Evolutionary conservation across 1,140 invertebrate species (phyloP).

Genomic region (Berghia stephanieae): DNA sequence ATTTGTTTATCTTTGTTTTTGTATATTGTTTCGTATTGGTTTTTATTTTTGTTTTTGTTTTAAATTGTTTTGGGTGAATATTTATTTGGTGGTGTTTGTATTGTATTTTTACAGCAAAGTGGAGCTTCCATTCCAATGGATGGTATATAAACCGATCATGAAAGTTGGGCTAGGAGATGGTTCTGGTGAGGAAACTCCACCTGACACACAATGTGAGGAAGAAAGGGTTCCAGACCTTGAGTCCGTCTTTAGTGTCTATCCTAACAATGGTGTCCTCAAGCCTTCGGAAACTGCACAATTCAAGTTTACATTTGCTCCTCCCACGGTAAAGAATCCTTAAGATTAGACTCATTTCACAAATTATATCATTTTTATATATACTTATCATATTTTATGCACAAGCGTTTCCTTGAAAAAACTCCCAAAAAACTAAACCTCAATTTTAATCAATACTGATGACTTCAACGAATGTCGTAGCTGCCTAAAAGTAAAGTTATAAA

Average conservation of each 20-base stretch:
- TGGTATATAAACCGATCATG: constrained; percentile 62
- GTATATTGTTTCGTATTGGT: too few species aligned
- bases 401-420: too few species aligned
- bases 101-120: constrained; percentile 52
- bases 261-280: constrained; percentile 51
- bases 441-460: too few species aligned
- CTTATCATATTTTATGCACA: too few species aligned
- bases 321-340: constrained; percentile 46
- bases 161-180: constrained; percentile 33
- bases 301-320: constrained; percentile 62
- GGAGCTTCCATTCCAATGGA: constrained; percentile 63
- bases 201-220: constrained; percentile 13
- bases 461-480: too few species aligned
- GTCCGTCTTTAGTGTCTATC: constrained; percentile 61
- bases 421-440: too few species aligned
- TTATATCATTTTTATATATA: too few species aligned
- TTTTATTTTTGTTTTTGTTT: too few species aligned
- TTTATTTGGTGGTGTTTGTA: not conserved
- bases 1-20: too few species aligned
- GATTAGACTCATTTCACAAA: not conserved
- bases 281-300: constrained; percentile 51
- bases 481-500: too few species aligned
- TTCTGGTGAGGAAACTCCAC: not conserved
- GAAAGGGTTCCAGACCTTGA: constrained; percentile 57
- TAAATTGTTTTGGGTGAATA: too few species aligned